phyloP scores from a whole-genome alignment of 2,888 invertebrate genomes.

The Pyralis farinalis region DNA sequence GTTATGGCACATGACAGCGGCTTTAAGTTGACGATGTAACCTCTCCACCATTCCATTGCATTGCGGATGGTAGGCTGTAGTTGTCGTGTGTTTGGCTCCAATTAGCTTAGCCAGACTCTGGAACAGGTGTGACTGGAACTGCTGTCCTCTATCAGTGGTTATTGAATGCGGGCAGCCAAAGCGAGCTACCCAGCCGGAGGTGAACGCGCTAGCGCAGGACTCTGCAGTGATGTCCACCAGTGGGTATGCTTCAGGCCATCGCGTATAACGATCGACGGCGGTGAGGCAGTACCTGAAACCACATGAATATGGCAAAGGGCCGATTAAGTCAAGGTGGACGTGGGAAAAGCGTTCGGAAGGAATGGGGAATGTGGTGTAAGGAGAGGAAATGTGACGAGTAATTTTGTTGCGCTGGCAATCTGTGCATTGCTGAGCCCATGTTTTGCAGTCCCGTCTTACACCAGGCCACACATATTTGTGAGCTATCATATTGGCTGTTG shows the following conservation, averaged over 20 bases:
- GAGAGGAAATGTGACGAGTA: constrained; percentile 13
- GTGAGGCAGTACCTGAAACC: constrained; percentile 40
- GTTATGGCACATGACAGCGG: constrained; percentile 12
- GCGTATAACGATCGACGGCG: constrained; percentile 32
- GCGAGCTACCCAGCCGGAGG: constrained; percentile 38
- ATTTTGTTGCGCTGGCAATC: constrained; percentile 39
- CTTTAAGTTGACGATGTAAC: constrained; percentile 11
- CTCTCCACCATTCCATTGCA: constrained; percentile 17
- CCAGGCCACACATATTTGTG: constrained; percentile 22
- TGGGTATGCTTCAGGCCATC: constrained; percentile 33
- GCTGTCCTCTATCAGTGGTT: constrained; percentile 7
- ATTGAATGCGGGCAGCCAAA: constrained; percentile 38
- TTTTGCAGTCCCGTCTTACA: constrained; percentile 16
- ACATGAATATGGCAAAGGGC: constrained; percentile 38
- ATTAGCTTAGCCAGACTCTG: not conserved
- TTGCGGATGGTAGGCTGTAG: constrained; percentile 9
- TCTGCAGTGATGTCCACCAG: constrained; percentile 33
- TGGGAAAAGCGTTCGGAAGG: constrained; percentile 38
- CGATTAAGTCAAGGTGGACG: constrained; percentile 56
- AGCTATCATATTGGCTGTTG: constrained; percentile 15
- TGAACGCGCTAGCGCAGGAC: constrained; percentile 34
- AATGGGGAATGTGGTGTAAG: constrained; percentile 12
- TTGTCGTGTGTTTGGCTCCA: not conserved
- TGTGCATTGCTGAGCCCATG: constrained; percentile 29
- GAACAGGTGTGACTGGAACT: constrained; percentile 19